Evolutionary conservation across 2,797 vertebrate species (phyloP), one percentile per base, ranked within the genome.

Genomic region (Rhabdomys pumilio): DNA sequence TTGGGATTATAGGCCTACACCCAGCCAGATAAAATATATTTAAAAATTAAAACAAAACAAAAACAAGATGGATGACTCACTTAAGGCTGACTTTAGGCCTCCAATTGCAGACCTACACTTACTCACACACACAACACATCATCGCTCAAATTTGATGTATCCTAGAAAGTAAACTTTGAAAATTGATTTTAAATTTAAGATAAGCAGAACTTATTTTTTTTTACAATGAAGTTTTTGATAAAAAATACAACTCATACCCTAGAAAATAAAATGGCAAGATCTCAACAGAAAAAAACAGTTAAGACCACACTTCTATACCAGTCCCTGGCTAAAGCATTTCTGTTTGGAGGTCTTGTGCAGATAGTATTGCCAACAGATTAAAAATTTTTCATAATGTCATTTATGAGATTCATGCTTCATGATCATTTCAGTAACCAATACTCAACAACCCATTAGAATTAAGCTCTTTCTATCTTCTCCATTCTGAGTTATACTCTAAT

Each of bases 401-500:
- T 75, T 69, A 96, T 83, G 85, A 90, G 41, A 97, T 81, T 94
- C 77, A 91, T 75, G 31, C 14, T 94, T 93, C 63, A 77, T 65
- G 55, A 89, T 80, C 31, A 93, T 57, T 92, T 77, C 67, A 92
- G 8, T 89, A 95, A 50, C 96, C 44, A 95, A 90, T 73, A 96
- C 22, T 92, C 72, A 96, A 75, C 95, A 15, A 85, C 38, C 89
- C 61, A 93, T 19, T 93, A 95, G 85, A 96, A 91, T 88, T 96
- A 84, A 93, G 34, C 13, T 85, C 47, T 95, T 85, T 31, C 44
- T 22, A 96, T 77, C 19, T 94, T 50, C 22, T 14, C 26, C 61
- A 92, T 1, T 97, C 41, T 95, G 63, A 97, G 85, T 88, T 95
- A 63, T 77, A 95, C 59, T 94, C 55, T 82, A 92, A 95, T 76